Conservation (phyloP, 2,797 vertebrate species). For the Paramormyrops hopkinsi region DNA sequence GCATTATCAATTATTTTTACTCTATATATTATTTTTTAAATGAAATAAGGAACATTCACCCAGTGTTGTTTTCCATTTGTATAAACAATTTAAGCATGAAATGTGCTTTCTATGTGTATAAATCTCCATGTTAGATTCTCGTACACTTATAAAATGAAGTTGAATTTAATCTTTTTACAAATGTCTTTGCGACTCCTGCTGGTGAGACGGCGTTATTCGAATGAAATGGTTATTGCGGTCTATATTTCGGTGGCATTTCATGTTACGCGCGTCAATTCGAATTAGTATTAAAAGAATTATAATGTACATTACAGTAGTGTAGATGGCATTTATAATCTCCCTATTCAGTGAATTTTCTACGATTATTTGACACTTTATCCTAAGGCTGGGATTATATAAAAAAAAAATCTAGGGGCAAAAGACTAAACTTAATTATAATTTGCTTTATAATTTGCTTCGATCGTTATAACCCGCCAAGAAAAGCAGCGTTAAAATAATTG, state of each 20-base stretch:
- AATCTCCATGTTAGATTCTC: not conserved
- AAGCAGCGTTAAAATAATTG: not conserved
- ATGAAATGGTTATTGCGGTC: not conserved
- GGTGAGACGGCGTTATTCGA: not conserved
- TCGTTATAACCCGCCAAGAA: not conserved
- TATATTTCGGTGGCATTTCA: not conserved
- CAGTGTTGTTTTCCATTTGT: not conserved
- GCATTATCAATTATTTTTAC: not conserved
- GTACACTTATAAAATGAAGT: not conserved
- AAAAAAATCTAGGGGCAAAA: not conserved
- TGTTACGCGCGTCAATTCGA: not conserved
- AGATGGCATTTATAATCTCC: slow-evolving; percentile 4
- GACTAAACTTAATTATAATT: not conserved
- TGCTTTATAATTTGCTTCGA: not conserved
- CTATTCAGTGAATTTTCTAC: not conserved
- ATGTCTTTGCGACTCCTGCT: slow-evolving; percentile 12
- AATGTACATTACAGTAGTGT: not conserved
- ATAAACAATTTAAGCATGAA: not conserved
- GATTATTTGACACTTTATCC: not conserved
- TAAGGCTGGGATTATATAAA: not conserved
- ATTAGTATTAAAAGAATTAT: not conserved
- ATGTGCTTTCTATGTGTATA: not conserved
- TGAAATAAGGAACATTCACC: not conserved
- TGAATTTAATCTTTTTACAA: not conserved
- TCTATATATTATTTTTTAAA: not conserved